These are phyloP conservation scores for Calidris pygmaea DNA, from an alignment of 2,113 vertebrate genomes.

Conservation along the genomic window DNA sequence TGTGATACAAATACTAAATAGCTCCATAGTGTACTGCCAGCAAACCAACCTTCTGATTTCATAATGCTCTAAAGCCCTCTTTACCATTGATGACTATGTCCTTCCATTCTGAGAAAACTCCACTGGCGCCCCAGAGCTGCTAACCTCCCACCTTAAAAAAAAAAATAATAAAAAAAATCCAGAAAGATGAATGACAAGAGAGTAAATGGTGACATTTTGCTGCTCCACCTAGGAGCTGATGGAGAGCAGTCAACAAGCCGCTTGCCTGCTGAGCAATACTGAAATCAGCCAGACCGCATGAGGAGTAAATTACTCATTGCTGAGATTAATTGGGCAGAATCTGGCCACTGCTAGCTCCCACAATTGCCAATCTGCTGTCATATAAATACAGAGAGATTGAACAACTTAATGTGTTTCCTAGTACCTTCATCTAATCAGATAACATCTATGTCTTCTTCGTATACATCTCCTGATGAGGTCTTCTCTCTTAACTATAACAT, in stretches of 20 bases:
- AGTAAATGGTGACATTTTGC: conserved; percentile 16
- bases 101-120: background rate
- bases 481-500: background rate
- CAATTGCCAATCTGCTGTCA: background rate
- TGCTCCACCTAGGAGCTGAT: background rate
- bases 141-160: background rate
- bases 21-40: background rate
- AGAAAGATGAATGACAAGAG: conserved; percentile 14
- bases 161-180: background rate
- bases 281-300: conserved; percentile 9
- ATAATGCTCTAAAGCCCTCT: background rate
- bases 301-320: conserved; percentile 8
- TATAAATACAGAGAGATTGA: background rate
- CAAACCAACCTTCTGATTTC: background rate
- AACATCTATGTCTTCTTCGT: background rate
- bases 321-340: conserved; percentile 26
- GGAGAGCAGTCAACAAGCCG: conserved; percentile 41
- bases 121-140: background rate
- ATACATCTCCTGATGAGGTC: background rate
- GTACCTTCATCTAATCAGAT: background rate
- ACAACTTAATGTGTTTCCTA: background rate
- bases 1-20: background rate
- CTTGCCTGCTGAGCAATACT: conserved; percentile 22
- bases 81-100: background rate
- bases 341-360: conserved; percentile 10